Evolutionary conservation across 2,113 vertebrate species (phyloP).

Genomic region (Oxyruncus cristatus): DNA sequence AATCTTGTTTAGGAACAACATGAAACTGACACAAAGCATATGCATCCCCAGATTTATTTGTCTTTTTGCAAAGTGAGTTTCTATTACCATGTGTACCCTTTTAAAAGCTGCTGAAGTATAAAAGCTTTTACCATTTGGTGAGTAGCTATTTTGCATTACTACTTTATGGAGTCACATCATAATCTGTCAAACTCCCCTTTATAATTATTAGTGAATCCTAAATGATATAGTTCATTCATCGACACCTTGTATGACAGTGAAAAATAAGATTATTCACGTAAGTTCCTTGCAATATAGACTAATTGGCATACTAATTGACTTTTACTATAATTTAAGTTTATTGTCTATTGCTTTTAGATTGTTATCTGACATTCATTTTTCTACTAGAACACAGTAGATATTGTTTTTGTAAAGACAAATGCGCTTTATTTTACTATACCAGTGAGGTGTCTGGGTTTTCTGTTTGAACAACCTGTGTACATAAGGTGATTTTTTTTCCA

Average conservation of each 20-base stretch:
- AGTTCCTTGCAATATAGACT: slow-evolving; percentile 55
- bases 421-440: slow-evolving; percentile 38
- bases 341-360: slow-evolving; percentile 53
- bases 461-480: neutral
- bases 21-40: slow-evolving; percentile 65
- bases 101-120: slow-evolving; percentile 60
- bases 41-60: slow-evolving; percentile 65
- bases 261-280: slow-evolving; percentile 50
- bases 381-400: neutral
- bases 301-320: slow-evolving; percentile 65
- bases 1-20: slow-evolving; percentile 62
- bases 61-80: slow-evolving; percentile 65
- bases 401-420: slow-evolving; percentile 47
- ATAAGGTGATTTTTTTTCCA: neutral
- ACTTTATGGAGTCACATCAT: slow-evolving; percentile 55
- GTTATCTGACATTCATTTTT: slow-evolving; percentile 50
- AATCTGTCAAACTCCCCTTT: slow-evolving; percentile 50
- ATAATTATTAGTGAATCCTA: slow-evolving; percentile 71
- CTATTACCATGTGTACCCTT: slow-evolving; percentile 57
- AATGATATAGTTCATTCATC: slow-evolving; percentile 53
- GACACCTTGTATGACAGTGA: slow-evolving; percentile 43
- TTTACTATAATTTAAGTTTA: slow-evolving; percentile 62
- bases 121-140: slow-evolving; percentile 66
- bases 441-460: neutral
- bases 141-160: slow-evolving; percentile 55